Conservation (phyloP, 2,113 vertebrate species). For the Pseudorhombus dupliciocellatus region DNA sequence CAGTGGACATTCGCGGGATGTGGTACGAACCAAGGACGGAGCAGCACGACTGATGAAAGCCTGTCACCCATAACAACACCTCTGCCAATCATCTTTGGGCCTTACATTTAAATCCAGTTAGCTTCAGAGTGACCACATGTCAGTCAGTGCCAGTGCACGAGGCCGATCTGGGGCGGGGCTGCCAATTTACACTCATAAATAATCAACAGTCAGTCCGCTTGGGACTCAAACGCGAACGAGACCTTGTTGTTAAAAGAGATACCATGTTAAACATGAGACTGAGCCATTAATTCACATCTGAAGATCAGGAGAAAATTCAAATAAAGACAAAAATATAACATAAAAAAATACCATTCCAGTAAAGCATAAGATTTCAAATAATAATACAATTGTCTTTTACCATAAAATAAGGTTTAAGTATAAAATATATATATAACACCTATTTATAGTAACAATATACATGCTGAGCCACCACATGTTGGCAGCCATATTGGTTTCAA, state of each 20-base stretch:
- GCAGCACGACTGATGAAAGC: constrained; percentile 7
- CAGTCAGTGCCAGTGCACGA: constrained; percentile 23
- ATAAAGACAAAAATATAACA: not conserved
- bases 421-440: no score
- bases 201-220: constrained; percentile 25
- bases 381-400: no score
- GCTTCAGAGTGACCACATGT: constrained; percentile 33
- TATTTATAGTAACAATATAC: no score
- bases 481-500: no score
- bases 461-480: no score
- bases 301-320: not conserved
- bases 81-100: constrained; percentile 48
- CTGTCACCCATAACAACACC: constrained; percentile 33
- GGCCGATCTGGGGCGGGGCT: constrained; percentile 6
- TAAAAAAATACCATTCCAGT: not conserved
- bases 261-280: not conserved
- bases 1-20: constrained; percentile 3
- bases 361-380: no score
- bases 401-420: no score
- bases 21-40: not conserved
- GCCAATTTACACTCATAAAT: constrained; percentile 10
- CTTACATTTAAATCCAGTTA: constrained; percentile 26
- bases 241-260: not conserved
- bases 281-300: not conserved
- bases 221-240: not conserved